These are phyloP conservation scores for Emmelina monodactyla DNA, from an alignment of 2,888 invertebrate species.

Conservation along the genomic window DNA sequence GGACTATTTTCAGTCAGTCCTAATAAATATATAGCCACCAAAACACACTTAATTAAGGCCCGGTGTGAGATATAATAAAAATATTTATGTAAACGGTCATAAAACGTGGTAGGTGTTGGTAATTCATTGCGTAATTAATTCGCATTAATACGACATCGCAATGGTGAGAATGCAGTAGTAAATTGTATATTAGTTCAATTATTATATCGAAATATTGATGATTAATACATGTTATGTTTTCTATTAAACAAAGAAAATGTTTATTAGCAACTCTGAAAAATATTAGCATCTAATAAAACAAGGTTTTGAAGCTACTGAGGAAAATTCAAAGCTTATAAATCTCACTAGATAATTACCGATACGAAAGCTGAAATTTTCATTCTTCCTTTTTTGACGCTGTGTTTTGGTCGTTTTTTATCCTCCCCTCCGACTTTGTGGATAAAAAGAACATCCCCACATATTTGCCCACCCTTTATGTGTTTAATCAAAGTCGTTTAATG, in stretches of 20 bases:
- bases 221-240: too few species aligned
- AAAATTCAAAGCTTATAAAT: too few species aligned
- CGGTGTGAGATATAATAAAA: conserved; percentile 31
- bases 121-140: conserved; percentile 47
- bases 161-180: too few species aligned
- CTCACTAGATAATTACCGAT: too few species aligned
- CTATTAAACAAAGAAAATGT: too few species aligned
- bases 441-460: conserved; percentile 36
- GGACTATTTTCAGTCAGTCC: conserved; percentile 36
- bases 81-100: conserved; percentile 31
- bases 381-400: neutral
- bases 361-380: neutral
- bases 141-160: too few species aligned
- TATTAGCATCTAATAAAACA: too few species aligned
- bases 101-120: conserved; percentile 33
- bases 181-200: too few species aligned
- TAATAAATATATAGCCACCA: conserved; percentile 37
- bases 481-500: conserved; percentile 51
- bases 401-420: neutral
- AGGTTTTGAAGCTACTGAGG: too few species aligned
- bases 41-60: conserved; percentile 19
- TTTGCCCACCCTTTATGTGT: conserved; percentile 46
- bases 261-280: too few species aligned
- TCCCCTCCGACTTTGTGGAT: conserved; percentile 16
- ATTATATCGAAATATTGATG: too few species aligned